phyloP scores from a whole-genome alignment of 2,797 vertebrate species.

The Miopithecus talapoin region DNA sequence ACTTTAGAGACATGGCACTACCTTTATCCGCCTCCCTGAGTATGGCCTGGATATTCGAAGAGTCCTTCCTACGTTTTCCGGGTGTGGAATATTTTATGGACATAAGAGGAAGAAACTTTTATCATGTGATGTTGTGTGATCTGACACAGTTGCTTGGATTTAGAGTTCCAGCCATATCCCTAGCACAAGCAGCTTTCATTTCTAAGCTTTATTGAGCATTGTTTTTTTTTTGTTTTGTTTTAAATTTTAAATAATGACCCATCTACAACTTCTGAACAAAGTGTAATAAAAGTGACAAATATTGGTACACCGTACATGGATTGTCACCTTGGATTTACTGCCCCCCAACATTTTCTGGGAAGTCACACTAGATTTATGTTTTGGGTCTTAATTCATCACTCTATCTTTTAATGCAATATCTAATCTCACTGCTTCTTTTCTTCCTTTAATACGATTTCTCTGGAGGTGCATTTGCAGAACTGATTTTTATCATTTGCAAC shows the following conservation, averaged over 20 bases:
- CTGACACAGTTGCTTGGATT: background rate
- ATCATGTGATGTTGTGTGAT: background rate
- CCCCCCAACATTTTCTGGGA: constrained; percentile 41
- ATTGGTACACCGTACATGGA: background rate
- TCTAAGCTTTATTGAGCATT: constrained; percentile 48
- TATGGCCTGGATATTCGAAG: background rate
- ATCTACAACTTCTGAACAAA: constrained; percentile 69
- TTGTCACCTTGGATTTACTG: constrained; percentile 72
- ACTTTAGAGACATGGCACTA: background rate
- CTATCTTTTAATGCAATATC: constrained; percentile 67
- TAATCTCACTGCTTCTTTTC: constrained; percentile 40
- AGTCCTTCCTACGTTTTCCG: background rate
- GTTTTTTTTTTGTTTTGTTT: background rate
- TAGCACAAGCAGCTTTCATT: background rate
- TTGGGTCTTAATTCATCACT: constrained; percentile 65
- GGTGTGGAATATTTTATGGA: constrained; percentile 11
- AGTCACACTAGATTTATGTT: constrained; percentile 45
- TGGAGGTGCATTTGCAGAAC: background rate
- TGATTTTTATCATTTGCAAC: constrained; percentile 59
- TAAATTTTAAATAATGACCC: constrained; percentile 55
- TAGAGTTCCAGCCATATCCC: background rate
- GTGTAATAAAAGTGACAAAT: constrained; percentile 74
- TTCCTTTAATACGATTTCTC: constrained; percentile 6
- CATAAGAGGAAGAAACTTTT: background rate
- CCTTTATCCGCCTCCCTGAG: background rate